Evolutionary conservation across 2,113 vertebrate species (phyloP).

Genomic region (Gallinago media): DNA sequence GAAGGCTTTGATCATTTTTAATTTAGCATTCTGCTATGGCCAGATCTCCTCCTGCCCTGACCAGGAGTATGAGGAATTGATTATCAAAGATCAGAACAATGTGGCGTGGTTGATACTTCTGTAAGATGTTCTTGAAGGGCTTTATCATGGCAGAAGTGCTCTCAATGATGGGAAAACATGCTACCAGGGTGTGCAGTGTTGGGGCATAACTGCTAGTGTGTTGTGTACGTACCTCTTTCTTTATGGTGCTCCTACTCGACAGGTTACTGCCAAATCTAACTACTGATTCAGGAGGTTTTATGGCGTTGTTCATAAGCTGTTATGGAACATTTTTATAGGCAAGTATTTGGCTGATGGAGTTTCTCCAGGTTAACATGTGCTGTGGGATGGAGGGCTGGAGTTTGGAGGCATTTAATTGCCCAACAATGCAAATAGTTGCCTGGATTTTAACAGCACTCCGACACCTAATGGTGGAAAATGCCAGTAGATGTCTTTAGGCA

Average conservation of each 20-base stretch:
- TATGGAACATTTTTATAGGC: not conserved
- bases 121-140: not conserved
- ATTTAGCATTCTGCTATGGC: not conserved
- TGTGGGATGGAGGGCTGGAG: not conserved
- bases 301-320: not conserved
- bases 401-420: not conserved
- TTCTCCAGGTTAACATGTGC: not conserved
- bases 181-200: not conserved
- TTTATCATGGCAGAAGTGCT: not conserved
- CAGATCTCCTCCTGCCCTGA: not conserved
- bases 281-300: not conserved
- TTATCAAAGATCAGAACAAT: not conserved
- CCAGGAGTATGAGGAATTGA: not conserved
- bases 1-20: not conserved
- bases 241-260: not conserved
- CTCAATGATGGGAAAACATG: not conserved
- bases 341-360: not conserved
- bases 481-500: not conserved
- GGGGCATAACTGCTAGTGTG: not conserved
- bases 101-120: not conserved
- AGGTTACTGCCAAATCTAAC: not conserved
- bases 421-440: not conserved
- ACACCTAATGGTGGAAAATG: not conserved
- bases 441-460: not conserved
- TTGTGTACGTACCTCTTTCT: not conserved